Base-by-base conservation (phyloP, 2,113 vertebrate genomes). In the Mesoclemmys tuberculata region DNA sequence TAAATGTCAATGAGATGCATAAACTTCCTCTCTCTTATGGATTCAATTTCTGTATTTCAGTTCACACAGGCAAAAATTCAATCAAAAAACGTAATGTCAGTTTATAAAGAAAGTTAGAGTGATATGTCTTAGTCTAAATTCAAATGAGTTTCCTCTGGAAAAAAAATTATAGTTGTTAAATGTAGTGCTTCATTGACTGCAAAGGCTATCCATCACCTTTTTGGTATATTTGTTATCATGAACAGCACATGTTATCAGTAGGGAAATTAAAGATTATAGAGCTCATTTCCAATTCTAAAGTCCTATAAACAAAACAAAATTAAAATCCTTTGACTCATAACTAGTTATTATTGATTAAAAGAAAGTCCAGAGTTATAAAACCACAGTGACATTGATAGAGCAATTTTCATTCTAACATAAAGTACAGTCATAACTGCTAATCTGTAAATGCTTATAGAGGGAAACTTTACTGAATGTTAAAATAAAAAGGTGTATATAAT, bases 111-210 rank as follows among this genome's bases (percentile, higher is more conserved):
- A 90, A 90, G 79, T 64, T 79, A 16, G 2, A 75, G 84, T 79
- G 71, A 89, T 90, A 51, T 90, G 84, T 93, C 95, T 93, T 94
- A 85, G 92, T 97, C 48, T 85, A 94, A 95, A 96, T 97, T 96
- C 88, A 95, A 94, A 95, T 96, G 88, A 82, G 86, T 93, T 94
- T 84, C 81, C 82, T 92, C 83, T 87, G 52, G 52, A 48, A 49
- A 61, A 81, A 80, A 92, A 86, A 82, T 77, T 84, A 82, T 6
- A 94, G 82, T 88, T 94, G 90, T 93, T 90, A 94, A 89, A 96
- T 84, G 1, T 29, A 51, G 48, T 83, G 77, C 84, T 80, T 71
- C 55, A 49, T 82, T 93, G 85, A 94, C 88, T 58, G 1, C 75
- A 88, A 80, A 88, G n/a, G 94, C 96, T 93, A 90, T 94, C 80